Conservation (phyloP, 2,797 vertebrate species). For the Crypturellus tataupa region DNA sequence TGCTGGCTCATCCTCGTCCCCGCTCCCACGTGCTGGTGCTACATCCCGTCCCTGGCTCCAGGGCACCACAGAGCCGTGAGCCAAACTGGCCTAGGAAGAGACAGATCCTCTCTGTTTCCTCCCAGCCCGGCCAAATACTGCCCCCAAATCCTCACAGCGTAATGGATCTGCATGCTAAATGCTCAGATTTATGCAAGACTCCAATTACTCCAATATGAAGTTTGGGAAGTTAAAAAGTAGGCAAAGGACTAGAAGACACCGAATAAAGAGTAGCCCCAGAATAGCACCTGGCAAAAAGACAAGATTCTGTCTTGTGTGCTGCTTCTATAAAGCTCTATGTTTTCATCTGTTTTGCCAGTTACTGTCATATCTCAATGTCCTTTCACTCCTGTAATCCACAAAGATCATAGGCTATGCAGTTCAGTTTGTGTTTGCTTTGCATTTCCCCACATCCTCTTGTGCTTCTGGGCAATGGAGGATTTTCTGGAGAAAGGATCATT, state of each 20-base stretch:
- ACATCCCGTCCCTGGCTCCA: no score
- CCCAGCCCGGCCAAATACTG: no score
- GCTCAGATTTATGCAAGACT: no score
- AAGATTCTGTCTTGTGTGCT: no score
- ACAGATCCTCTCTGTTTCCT: no score
- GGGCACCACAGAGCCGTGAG: no score
- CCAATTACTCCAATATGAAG: no score
- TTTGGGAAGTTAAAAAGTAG: neutral
- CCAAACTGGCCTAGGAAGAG: no score
- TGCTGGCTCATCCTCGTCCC: neutral
- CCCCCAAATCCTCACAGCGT: no score
- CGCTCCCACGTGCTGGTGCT: no score
- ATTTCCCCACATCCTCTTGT: neutral
- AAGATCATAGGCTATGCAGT: neutral
- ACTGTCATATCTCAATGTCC: neutral
- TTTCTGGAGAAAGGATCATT: neutral
- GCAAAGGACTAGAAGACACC: neutral
- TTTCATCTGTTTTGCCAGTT: neutral
- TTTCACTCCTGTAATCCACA: neutral
- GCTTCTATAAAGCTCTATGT: neutral
- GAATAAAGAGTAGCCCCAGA: no score
- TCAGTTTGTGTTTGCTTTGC: neutral
- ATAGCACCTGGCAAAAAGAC: neutral
- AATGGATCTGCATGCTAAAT: no score
- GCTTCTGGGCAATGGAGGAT: fast-evolving